phyloP scores from a whole-genome alignment of 1,140 invertebrate genomes.

The Alviniconcha marisindica region DNA sequence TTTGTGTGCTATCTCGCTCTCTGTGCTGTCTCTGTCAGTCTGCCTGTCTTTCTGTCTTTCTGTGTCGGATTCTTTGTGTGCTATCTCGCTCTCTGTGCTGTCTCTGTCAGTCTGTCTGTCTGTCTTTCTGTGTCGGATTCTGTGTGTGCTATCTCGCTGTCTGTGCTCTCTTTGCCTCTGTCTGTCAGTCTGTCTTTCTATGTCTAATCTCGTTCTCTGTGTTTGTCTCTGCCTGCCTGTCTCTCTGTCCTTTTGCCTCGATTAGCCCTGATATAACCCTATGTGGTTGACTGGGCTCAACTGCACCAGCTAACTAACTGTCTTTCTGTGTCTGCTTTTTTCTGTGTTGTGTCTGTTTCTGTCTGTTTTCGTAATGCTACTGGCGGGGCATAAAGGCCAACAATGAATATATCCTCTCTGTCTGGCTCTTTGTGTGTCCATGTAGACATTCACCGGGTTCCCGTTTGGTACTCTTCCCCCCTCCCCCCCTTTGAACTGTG shows the following conservation, averaged over 20 bases:
- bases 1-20: no score
- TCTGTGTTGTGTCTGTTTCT: background rate
- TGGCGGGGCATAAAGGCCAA: no score
- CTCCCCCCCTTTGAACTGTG: background rate
- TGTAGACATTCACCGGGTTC: background rate
- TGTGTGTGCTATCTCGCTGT: constrained; percentile 8
- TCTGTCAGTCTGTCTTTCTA: background rate
- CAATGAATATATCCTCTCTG: no score
- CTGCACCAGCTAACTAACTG: background rate
- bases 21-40: no score
- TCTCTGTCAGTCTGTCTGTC: constrained; percentile 16
- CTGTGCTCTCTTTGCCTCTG: background rate
- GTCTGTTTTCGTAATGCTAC: constrained; percentile 1
- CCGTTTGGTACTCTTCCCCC: background rate
- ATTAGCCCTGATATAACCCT: no score
- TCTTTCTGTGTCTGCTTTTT: background rate
- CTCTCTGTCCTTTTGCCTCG: no score
- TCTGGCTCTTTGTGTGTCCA: background rate
- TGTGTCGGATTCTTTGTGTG: no score
- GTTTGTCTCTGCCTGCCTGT: no score
- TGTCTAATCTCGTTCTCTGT: background rate
- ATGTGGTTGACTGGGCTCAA: background rate
- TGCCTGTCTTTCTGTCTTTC: no score
- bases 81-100: no score
- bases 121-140: constrained; percentile 5